phyloP scores from a whole-genome alignment of 2,113 vertebrate species.

The Sciurus niger region DNA sequence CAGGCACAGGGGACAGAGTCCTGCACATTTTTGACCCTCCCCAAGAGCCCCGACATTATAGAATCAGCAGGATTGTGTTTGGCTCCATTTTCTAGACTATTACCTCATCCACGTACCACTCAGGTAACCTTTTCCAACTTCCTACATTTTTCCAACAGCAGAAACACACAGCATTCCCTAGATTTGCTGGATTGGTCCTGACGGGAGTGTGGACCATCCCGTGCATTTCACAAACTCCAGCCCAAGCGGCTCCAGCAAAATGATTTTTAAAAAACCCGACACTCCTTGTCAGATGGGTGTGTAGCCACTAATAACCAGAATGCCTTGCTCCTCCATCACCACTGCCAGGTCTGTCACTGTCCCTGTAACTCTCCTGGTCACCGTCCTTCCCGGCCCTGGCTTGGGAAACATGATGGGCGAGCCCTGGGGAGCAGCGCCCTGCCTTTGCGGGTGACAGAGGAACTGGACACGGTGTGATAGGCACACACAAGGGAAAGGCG shows the following conservation, averaged over 20 bases:
- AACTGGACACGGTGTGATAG: background rate
- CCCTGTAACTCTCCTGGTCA: too few relatives aligned
- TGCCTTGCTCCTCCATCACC: rapidly evolving
- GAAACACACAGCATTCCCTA: background rate
- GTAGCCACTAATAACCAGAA: slow-evolving; percentile 9
- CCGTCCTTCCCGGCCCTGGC: too few relatives aligned
- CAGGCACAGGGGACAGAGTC: background rate
- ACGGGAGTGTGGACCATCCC: background rate
- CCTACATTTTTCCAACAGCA: background rate
- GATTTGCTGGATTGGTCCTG: background rate
- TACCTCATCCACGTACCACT: background rate
- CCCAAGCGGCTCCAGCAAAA: slow-evolving; percentile 27
- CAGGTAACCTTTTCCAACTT: background rate
- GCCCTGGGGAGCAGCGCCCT: background rate
- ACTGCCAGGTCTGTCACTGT: background rate
- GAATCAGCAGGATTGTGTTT: background rate
- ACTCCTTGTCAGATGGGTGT: background rate
- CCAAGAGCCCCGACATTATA: rapidly evolving
- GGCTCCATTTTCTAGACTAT: background rate
- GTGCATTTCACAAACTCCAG: background rate
- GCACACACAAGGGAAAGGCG: background rate
- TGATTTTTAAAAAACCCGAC: background rate
- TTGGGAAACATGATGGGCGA: rapidly evolving
- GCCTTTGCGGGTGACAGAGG: background rate
- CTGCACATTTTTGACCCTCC: background rate